Percentiles rank a stretch among this genome's conserved stretches.
phyloP scores from a whole-genome alignment of 2,797 vertebrate species.

The Percopsis omiscomaycus region DNA sequence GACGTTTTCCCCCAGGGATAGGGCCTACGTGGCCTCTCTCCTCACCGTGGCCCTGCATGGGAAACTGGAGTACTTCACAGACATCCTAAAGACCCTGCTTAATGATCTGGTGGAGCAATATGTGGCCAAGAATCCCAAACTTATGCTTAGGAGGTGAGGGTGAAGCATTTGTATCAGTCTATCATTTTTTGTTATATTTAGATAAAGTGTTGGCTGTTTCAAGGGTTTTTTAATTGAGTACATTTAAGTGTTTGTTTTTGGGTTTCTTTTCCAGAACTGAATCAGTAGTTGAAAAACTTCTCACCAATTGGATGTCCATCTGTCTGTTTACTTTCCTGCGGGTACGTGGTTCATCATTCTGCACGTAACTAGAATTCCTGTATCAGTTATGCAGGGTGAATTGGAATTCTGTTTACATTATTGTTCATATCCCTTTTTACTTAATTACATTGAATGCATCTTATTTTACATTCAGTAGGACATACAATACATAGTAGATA shows the following conservation, averaged over 20 bases:
- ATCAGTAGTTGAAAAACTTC: constrained; percentile 94
- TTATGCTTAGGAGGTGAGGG: constrained; percentile 92
- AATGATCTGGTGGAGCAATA: constrained; percentile 94
- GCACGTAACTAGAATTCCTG: background rate
- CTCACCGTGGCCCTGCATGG: constrained; percentile 93
- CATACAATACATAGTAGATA: too few species aligned
- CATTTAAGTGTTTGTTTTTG: background rate
- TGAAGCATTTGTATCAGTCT: background rate
- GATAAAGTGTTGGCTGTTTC: background rate
- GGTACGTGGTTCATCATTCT: constrained; percentile 67
- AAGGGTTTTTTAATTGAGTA: background rate
- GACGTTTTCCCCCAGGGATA: constrained; percentile 92
- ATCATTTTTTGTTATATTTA: background rate
- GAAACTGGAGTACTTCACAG: constrained; percentile 97
- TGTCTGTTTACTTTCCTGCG: constrained; percentile 93
- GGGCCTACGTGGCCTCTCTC: constrained; percentile 93
- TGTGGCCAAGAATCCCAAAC: constrained; percentile 95
- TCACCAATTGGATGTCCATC: constrained; percentile 99
- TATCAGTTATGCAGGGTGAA: background rate
- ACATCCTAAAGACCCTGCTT: constrained; percentile 94
- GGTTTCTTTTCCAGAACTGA: constrained; percentile 83
- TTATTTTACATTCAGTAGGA: too few species aligned
- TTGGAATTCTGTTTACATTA: too few species aligned
- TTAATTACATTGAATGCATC: too few species aligned
- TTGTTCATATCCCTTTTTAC: too few species aligned